A percentile compares a stretch with the other conserved stretches of the same genome.
phyloP scores from a whole-genome alignment of 2,113 vertebrate species.

The Macquaria australasica region DNA sequence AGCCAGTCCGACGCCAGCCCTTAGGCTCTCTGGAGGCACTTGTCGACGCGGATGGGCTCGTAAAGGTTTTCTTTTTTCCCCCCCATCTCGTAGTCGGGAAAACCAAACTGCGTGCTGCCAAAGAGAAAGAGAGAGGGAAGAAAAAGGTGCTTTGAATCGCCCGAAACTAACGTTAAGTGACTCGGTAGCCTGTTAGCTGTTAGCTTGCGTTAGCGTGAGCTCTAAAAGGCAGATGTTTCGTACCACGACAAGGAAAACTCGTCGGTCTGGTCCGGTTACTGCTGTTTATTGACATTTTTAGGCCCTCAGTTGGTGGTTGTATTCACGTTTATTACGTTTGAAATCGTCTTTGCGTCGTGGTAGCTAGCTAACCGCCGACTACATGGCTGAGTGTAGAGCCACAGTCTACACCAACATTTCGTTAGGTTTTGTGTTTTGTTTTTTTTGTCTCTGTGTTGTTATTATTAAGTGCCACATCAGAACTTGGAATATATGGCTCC shows the following conservation, averaged over 20 bases:
- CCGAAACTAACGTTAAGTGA: slow-evolving; percentile 43
- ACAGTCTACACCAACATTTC: not conserved
- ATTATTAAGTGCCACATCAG: not conserved
- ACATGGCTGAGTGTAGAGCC: not conserved
- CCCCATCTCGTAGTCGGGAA: not conserved
- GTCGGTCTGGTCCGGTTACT: not conserved
- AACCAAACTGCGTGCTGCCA: fast-evolving
- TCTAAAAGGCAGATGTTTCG: slow-evolving; percentile 25
- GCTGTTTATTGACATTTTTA: not conserved
- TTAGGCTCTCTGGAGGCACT: not conserved
- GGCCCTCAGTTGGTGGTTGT: not conserved
- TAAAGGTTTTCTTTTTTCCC: not conserved
- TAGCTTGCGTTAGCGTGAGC: slow-evolving; percentile 41
- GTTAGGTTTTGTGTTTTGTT: not conserved
- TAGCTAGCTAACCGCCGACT: slow-evolving; percentile 3
- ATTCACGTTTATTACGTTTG: not conserved
- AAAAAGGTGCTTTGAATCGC: not conserved
- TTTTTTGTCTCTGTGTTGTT: not conserved
- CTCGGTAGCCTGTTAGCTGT: slow-evolving; percentile 43
- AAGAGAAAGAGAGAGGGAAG: too few relatives aligned
- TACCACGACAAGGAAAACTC: not conserved
- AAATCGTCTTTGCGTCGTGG: slow-evolving; percentile 4
- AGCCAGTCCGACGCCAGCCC: slow-evolving; percentile 27
- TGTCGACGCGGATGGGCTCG: not conserved
- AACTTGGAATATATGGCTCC: not conserved